Evolutionary conservation across 23 tunicate species (phyloP).

Genomic region (Diplosoma virens): DNA sequence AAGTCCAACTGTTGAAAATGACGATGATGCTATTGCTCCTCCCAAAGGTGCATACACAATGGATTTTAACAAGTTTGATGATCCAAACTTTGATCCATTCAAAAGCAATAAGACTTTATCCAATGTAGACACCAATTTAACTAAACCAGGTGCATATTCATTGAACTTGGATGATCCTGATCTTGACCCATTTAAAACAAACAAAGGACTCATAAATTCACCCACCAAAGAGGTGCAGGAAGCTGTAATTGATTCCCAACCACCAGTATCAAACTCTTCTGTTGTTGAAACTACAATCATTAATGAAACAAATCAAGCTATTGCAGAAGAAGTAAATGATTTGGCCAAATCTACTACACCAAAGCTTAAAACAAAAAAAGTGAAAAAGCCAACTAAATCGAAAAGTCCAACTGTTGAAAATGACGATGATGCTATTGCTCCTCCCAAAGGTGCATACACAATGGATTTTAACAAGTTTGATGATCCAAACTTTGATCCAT

Average conservation of each 20-base stretch:
- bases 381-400: neutral
- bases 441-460: constrained; percentile 59
- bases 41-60: constrained; percentile 49
- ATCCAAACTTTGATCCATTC: constrained; percentile 55
- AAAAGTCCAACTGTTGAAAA: too few species aligned
- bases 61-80: constrained; percentile 57
- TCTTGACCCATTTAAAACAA: constrained; percentile 62
- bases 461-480: constrained; percentile 64
- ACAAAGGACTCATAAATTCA: constrained; percentile 21
- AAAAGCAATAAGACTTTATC: constrained; percentile 19
- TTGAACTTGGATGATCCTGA: constrained; percentile 43
- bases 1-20: neutral
- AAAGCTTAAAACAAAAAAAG: neutral
- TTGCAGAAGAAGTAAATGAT: neutral
- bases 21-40: neutral
- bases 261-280: neutral
- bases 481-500: constrained; percentile 63
- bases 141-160: constrained; percentile 43
- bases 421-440: neutral
- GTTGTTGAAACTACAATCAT: neutral
- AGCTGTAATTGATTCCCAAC: too few species aligned
- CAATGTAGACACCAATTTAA: constrained; percentile 6
- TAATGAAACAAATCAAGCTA: neutral
- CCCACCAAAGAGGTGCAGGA: neutral
- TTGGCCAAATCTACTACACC: neutral